Base-by-base conservation (phyloP, 2,797 vertebrate genomes). In the Melanotaenia pygmaea region DNA sequence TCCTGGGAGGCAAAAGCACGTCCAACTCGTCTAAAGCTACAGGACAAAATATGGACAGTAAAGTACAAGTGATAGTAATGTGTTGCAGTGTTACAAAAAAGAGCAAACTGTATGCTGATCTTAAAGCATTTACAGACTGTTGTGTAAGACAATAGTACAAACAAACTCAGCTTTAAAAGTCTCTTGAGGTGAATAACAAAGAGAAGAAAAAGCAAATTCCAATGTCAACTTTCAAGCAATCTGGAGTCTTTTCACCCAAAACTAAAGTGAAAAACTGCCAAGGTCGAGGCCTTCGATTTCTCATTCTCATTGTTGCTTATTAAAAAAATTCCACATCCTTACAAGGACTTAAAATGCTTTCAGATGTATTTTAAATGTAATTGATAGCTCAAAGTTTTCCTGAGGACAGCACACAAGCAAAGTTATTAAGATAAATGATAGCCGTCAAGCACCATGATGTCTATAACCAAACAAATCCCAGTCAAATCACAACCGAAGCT, bases 1-100 rank as follows among this genome's bases (percentile, higher is more conserved):
- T 58, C 50, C n/a, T 28, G 65, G 56, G 54, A 79, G 16, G 38
- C 45, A 65, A 12, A 64, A 66, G 28, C 50, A 22, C 38, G 28
- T 54, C 1, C 28, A 60, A 26, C 4, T 60, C 11, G 58, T 67
- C 1, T 64, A 12, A 79, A 75, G 53, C 37, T 38, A 65, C 16
- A 20, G 5, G 43, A 71, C 40, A 4, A 45, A 32, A 64, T 65
- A 16, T 1, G 11, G 30, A 47, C 50, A 57, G 37, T 37, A 1
- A 35, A 0, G 3, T 5, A 28, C 22, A 1, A 54, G 13, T 16
- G 30, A 22, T 30, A 12, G 47, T n/a, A 30, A 18, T 72, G 18
- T 54, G 32, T 61, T 35, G 11, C 34, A 43, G 11, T 40, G 37
- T 26, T 28, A 51, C 57, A 53, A 9, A 62, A 18, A 66, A 43